Conservation (phyloP, 92 coral and sea anemone species). For the Umimayanthus kanabou region DNA sequence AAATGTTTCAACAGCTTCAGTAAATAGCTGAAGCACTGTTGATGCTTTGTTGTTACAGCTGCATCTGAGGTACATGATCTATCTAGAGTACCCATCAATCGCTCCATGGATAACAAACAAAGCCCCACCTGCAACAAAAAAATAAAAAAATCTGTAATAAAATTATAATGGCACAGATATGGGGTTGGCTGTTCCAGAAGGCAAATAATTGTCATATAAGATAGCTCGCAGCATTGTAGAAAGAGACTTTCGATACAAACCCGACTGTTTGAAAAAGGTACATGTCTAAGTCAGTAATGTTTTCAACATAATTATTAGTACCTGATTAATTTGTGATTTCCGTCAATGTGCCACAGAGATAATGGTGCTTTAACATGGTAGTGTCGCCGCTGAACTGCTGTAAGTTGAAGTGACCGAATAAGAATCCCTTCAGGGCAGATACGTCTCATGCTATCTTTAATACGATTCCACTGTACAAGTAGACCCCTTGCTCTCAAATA, state of each 20-base stretch:
- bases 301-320: conserved; percentile 6
- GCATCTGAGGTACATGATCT: conserved; percentile 49
- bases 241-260: no score
- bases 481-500: conserved; percentile 57
- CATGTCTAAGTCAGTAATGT: no score
- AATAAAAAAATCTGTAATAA: not conserved
- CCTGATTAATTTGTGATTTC: conserved; percentile 65
- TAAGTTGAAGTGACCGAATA: conserved; percentile 59
- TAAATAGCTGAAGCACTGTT: conserved; percentile 59
- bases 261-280: no score
- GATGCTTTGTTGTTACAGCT: conserved; percentile 62
- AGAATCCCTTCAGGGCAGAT: conserved; percentile 72
- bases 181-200: no score
- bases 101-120: conserved; percentile 67
- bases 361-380: conserved; percentile 57
- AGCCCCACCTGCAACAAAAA: conserved; percentile 58
- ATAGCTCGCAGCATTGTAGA: no score
- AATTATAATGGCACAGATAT: not conserved
- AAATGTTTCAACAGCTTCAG: conserved; percentile 56
- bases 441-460: conserved; percentile 65
- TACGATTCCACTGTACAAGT: conserved; percentile 60
- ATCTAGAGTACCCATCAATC: conserved; percentile 66
- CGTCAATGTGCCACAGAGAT: conserved; percentile 58
- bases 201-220: no score
- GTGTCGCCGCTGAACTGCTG: conserved; percentile 44